These are phyloP conservation scores for Turnix velox DNA, from an alignment of 2,113 vertebrate species.

Conservation along the genomic window DNA sequence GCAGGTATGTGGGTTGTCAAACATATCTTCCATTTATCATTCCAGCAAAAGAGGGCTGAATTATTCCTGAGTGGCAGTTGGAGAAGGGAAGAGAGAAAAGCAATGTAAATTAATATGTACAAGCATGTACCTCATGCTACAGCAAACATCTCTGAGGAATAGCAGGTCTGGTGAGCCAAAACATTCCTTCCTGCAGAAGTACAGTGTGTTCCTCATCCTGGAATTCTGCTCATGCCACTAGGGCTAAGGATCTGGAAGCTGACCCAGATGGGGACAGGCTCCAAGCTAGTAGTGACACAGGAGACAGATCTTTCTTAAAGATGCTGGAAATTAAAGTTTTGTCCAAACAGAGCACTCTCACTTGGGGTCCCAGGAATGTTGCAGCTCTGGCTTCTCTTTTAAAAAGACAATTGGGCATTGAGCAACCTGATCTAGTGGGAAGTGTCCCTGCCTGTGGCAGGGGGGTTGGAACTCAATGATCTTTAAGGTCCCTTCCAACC, in stretches of 20 bases:
- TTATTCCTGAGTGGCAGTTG: conserved; percentile 42
- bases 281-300: background rate
- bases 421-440: no score
- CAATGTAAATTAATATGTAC: background rate
- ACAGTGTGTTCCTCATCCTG: background rate
- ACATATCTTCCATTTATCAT: conserved; percentile 33
- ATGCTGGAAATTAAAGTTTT: background rate
- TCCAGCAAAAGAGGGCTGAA: background rate
- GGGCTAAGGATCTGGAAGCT: background rate
- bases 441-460: no score
- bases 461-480: no score
- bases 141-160: conserved; percentile 32
- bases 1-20: conserved; percentile 27
- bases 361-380: background rate
- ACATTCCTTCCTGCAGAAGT: background rate
- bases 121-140: background rate
- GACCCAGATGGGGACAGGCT: background rate
- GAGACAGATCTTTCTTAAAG: background rate
- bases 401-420: no score
- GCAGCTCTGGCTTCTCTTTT: background rate
- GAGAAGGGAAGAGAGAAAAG: conserved; percentile 37
- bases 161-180: conserved; percentile 18
- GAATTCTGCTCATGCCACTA: background rate
- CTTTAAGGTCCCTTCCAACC: no score
- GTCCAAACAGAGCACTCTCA: background rate